A percentile compares a stretch with the other conserved stretches of the same genome.
Conservation (phyloP, 2,888 invertebrate species). For the Pammene aurita region DNA sequence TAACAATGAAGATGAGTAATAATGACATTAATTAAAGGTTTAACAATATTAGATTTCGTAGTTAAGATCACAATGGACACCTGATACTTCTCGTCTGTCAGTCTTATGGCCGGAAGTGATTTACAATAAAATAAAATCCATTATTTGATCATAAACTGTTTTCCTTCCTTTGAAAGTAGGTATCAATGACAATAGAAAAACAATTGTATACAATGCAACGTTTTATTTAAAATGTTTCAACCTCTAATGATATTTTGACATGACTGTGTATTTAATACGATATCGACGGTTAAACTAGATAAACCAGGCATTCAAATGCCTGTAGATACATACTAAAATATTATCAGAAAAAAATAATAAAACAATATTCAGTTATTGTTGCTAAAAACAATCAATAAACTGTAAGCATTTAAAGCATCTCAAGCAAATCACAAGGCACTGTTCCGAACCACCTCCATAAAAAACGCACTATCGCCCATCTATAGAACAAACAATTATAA, state of each 20-base stretch:
- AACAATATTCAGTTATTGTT: slow-evolving; percentile 6
- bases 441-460: slow-evolving; percentile 25
- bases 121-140: no score
- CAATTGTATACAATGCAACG: no score
- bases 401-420: slow-evolving; percentile 14
- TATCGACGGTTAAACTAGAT: no score
- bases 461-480: slow-evolving; percentile 34
- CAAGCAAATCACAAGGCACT: background rate
- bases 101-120: background rate
- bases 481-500: slow-evolving; percentile 37
- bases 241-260: no score
- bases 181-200: no score
- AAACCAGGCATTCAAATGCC: no score
- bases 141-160: no score
- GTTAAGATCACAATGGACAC: background rate
- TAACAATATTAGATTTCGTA: no score
- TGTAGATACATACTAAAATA: no score
- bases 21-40: slow-evolving; percentile 2
- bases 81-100: background rate
- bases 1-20: slow-evolving; percentile 1
- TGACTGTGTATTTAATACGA: background rate
- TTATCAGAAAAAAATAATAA: slow-evolving; percentile 9
- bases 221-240: no score
- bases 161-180: no score
- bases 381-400: slow-evolving; percentile 34